These are phyloP conservation scores for Alosa sapidissima DNA, from an alignment of 2,797 vertebrate species.

Conservation along the genomic window DNA sequence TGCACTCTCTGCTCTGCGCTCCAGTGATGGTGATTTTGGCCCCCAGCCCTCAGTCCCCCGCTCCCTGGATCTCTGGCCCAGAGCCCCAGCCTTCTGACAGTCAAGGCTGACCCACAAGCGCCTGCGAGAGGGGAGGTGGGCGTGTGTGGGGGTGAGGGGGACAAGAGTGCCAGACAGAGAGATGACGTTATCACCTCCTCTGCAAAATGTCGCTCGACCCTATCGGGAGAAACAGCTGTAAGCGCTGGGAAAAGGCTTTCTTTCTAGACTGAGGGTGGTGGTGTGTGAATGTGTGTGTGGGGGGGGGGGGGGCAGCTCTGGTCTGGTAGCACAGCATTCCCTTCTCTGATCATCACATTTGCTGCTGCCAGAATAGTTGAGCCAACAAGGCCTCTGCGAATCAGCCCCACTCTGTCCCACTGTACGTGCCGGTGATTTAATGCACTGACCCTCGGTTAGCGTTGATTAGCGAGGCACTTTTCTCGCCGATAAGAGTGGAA, in stretches of 20 bases:
- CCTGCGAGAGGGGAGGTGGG: slow-evolving; percentile 11
- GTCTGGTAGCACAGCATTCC: slow-evolving; percentile 46
- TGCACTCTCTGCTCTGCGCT: neutral
- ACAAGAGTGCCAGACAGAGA: slow-evolving; percentile 12
- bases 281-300: slow-evolving; percentile 12
- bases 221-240: slow-evolving; percentile 52
- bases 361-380: slow-evolving; percentile 56
- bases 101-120: slow-evolving; percentile 45
- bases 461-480: slow-evolving; percentile 60
- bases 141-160: neutral
- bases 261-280: neutral
- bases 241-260: slow-evolving; percentile 38
- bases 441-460: slow-evolving; percentile 50
- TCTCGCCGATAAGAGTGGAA: slow-evolving; percentile 61
- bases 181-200: slow-evolving; percentile 44
- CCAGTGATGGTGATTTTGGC: neutral
- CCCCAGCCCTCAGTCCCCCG: neutral
- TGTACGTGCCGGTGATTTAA: slow-evolving; percentile 63
- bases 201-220: slow-evolving; percentile 27
- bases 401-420: slow-evolving; percentile 42
- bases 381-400: slow-evolving; percentile 42
- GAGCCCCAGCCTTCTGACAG: slow-evolving; percentile 51
- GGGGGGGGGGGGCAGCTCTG: slow-evolving; percentile 20
- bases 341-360: slow-evolving; percentile 56
- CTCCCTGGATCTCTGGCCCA: slow-evolving; percentile 52